Base-by-base conservation (phyloP, 2,797 vertebrate genomes). In the Spinibarbus caldwelli region DNA sequence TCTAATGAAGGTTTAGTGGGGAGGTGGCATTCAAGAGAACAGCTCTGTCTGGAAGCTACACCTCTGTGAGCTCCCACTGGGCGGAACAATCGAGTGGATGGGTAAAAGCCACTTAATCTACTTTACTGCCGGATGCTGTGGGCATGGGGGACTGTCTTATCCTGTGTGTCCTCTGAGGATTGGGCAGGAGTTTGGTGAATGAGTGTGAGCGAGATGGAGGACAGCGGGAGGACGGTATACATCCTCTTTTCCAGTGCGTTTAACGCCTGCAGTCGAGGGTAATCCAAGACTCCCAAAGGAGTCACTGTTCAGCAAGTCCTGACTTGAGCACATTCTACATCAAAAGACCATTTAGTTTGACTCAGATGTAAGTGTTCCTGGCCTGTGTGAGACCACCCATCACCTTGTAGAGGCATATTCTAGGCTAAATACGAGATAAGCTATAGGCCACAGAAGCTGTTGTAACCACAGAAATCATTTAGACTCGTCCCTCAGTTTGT, bases 101-200 rank as follows among this genome's bases (percentile, higher is more conserved):
- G 70, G 78, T 73, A 41, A 68, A 36, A 84, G 80, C 52, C 68
- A 91, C 91, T 93, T 92, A 93, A 94, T 94, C 90, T 93, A 81
- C 84, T 95, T 94, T 93, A 93, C 91, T 89, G 92, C 88, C 90
- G 85, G 87, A 82, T 88, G 85, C 87, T 82, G 88, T 90, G 93
- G 93, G 93, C 92, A 92, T 92, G 93, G 90, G 87, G 47, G 88
- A 78, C 87, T 59, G 85, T 88, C 91, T 94, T 91, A 93, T 94
- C 93, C 89, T 93, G 93, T 93, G 94, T 93, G 93, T 93, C 91
- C 90, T 92, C 83, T 81, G 87, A 87, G 86, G 85, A 57, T 43
- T 87, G 87, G 92, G 93, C 93, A 91, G 90, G 94, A 92, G 94
- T 89, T 80, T 83, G 93, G 86, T 90, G 92, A 91, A 86, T 87